Evolutionary conservation across 2,888 invertebrate species (phyloP), one percentile per base, ranked within the genome.

Genomic region (Eutolmus rufibarbis): DNA sequence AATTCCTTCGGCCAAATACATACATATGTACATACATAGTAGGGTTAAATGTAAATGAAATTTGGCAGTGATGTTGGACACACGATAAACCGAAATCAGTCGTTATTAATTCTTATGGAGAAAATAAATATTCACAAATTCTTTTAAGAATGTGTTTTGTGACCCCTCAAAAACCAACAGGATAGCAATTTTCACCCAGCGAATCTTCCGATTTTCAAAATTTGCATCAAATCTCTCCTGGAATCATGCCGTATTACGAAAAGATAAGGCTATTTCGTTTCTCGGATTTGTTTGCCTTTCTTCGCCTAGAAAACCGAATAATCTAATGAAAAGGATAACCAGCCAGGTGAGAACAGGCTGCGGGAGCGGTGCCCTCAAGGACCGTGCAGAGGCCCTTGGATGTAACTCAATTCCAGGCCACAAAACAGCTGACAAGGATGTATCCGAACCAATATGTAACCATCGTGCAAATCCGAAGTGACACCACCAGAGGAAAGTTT

Each of bases 381-480:
- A 3, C 31, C 5, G 23, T 56, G 19, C 5, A 34, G 5, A 56
- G 56, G 14, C n/a, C 19, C 81, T 81, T 7, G 31, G 56, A 34
- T 16, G 81, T 81, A 81, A 81, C 81, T 81, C 81, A 81, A 81
- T 81, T 81, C 56, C 81, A 8, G 56, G 16, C 19, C 51, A 51
- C 56, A 81, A 28, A 51, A 51, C 81, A 56, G 46, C 31, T 81
- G 81, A 81, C 81, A 81, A 51, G 81, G 81, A 56, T 81, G 56
- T 56, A 81, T 81, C 56, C 51, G 19, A 34, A 56, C 81, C 81
- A 81, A 81, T 81, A 81, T 81, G 56, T 81, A 81, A 31, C 81
- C 46, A 5, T 16, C n/a, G 51, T 56, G 31, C 56, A 81, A 81
- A 81, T 81, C 56, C 31, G 81, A 81, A 28, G 31, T 81, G 81